These are phyloP conservation scores for Dynastes hyllus DNA, from an alignment of 2,888 invertebrate species.

Conservation along the genomic window DNA sequence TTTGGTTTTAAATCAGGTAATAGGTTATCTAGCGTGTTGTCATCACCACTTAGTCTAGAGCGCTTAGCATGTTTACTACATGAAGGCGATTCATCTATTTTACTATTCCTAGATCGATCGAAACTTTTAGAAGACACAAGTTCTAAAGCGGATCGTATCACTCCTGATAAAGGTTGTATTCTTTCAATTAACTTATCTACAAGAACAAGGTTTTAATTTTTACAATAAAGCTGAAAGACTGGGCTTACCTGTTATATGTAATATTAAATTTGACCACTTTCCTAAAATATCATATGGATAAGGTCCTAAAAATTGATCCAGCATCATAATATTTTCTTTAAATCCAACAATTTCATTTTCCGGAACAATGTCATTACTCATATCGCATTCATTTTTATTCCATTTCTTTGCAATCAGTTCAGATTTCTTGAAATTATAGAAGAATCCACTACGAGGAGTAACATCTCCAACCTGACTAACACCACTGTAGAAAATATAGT, in stretches of 20 bases:
- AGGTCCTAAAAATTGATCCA: slow-evolving; percentile 88
- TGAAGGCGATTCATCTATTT: slow-evolving; percentile 47
- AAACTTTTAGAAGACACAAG: slow-evolving; percentile 82
- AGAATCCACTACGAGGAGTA: slow-evolving; percentile 82
- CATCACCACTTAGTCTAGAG: slow-evolving; percentile 71
- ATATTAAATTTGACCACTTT: slow-evolving; percentile 88
- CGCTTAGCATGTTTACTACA: slow-evolving; percentile 63
- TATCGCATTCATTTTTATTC: slow-evolving; percentile 86
- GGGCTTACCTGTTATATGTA: slow-evolving; percentile 76
- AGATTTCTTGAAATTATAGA: slow-evolving; percentile 84
- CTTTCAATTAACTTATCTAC: slow-evolving; percentile 67
- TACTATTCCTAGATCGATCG: slow-evolving; percentile 76
- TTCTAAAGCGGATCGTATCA: slow-evolving; percentile 87
- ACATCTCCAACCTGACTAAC: slow-evolving; percentile 78
- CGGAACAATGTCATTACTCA: slow-evolving; percentile 77
- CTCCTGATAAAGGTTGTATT: slow-evolving; percentile 82
- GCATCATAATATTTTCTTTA: slow-evolving; percentile 79
- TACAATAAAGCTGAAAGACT: neutral
- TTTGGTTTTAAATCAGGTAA: slow-evolving; percentile 88
- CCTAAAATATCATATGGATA: slow-evolving; percentile 93
- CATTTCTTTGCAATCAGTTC: slow-evolving; percentile 93
- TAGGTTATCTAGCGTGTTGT: slow-evolving; percentile 81
- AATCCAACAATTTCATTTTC: slow-evolving; percentile 80
- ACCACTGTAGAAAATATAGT: slow-evolving; percentile 92
- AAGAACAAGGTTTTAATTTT: slow-evolving; percentile 26